phyloP scores from a whole-genome alignment of 1,140 invertebrate genomes.

The Drosophila nannoptera region DNA sequence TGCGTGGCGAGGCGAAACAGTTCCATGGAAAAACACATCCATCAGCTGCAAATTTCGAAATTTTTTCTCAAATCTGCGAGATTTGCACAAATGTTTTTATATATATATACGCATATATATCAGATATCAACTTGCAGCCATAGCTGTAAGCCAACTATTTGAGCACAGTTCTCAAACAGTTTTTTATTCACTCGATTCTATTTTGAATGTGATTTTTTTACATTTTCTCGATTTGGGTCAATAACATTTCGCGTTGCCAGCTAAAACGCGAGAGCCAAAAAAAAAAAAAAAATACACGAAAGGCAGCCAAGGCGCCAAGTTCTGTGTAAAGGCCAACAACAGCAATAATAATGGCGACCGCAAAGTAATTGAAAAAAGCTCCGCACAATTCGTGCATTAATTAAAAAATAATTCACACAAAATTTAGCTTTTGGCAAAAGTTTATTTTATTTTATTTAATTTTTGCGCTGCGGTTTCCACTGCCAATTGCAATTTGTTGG shows the following conservation, averaged over 20 bases:
- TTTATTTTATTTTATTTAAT: not conserved
- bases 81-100: not conserved
- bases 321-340: conserved; percentile 51
- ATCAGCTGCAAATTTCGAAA: not conserved
- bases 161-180: not conserved
- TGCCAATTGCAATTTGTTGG: conserved; percentile 13
- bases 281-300: conserved; percentile 22
- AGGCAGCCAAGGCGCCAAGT: conserved; percentile 67
- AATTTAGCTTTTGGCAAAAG: conserved; percentile 41
- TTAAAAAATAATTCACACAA: conserved; percentile 69
- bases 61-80: not conserved
- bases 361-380: conserved; percentile 49
- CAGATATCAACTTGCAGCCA: not conserved
- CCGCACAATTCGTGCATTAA: conserved; percentile 53
- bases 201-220: conserved; percentile 50
- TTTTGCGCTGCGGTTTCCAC: conserved; percentile 4
- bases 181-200: conserved; percentile 55
- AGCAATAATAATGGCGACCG: conserved; percentile 41
- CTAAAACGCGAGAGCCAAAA: conserved; percentile 15
- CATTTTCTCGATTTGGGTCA: conserved; percentile 64
- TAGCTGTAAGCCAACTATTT: not conserved
- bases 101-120: not conserved
- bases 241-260: conserved; percentile 72
- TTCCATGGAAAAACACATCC: conserved; percentile 5
- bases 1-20: not conserved